Conservation (phyloP, 2,888 invertebrate genomes). For the Phytoseiulus persimilis region DNA sequence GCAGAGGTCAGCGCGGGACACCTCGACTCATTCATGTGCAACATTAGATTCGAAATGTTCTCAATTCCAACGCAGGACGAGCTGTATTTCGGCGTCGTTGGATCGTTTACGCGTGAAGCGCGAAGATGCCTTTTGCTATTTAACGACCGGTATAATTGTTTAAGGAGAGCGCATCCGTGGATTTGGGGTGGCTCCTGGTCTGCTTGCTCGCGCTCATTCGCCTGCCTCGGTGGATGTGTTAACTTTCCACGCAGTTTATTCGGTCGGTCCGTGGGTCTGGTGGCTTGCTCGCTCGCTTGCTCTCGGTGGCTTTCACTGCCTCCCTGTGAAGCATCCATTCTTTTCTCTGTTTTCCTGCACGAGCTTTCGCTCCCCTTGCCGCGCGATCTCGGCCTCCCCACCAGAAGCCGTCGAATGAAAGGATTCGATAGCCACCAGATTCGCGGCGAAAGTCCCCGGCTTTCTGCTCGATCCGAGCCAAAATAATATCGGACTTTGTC, state of each 20-base stretch:
- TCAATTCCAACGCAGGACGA: background rate
- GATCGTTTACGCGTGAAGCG: background rate
- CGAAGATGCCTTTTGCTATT: background rate
- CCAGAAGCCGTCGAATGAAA: background rate
- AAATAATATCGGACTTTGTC: background rate
- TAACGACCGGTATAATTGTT: constrained; percentile 5
- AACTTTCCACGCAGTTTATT: constrained; percentile 5
- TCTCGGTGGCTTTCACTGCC: background rate
- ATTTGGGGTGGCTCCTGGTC: background rate
- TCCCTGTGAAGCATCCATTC: background rate
- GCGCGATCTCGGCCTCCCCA: background rate
- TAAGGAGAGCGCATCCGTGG: background rate
- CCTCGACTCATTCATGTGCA: background rate
- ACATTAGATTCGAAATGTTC: background rate
- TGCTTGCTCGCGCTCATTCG: background rate
- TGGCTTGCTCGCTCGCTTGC: no score
- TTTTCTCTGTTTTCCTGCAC: background rate
- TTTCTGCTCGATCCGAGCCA: background rate
- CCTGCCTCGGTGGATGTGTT: background rate
- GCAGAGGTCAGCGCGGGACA: background rate
- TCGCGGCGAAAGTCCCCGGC: background rate
- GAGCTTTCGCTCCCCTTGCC: background rate
- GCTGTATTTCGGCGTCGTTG: background rate
- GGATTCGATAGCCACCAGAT: constrained; percentile 5
- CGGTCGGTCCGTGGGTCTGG: background rate